Evolutionary conservation across 2,888 invertebrate species (phyloP).

Genomic region (Drosophila maculinotata): DNA sequence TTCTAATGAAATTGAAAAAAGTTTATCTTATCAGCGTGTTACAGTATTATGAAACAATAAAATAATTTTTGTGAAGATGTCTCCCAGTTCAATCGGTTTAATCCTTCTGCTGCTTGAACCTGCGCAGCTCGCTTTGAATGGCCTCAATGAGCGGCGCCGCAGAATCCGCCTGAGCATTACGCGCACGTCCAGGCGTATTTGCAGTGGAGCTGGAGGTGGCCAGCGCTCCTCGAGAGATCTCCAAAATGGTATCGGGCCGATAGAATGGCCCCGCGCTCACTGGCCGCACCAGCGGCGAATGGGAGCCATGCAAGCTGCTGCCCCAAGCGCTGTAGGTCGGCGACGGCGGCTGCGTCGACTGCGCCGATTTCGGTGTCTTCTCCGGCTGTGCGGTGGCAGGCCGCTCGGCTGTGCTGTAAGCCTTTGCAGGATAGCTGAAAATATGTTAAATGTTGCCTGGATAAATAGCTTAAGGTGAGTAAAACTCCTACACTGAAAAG

Average conservation of each 20-base stretch:
- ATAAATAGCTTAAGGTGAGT: not conserved
- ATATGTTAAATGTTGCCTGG: not conserved
- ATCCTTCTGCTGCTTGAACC: conserved; percentile 81
- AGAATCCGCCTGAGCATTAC: conserved; percentile 89
- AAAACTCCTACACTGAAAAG: too few relatives aligned
- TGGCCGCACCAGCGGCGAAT: conserved; percentile 87
- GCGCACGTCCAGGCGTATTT: conserved; percentile 47
- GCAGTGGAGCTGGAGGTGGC: conserved; percentile 40
- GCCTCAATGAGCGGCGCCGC: conserved; percentile 93
- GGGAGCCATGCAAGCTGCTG: conserved; percentile 86
- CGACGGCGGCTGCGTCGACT: conserved; percentile 84
- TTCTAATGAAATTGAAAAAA: conserved; percentile 53
- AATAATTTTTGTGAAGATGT: conserved; percentile 4
- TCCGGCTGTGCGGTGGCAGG: conserved; percentile 84
- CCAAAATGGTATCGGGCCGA: conserved; percentile 85
- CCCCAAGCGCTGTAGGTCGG: conserved; percentile 86
- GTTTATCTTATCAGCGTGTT: conserved; percentile 20
- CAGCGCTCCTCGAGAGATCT: conserved; percentile 25
- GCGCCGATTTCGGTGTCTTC: conserved; percentile 79
- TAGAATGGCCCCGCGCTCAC: conserved; percentile 89
- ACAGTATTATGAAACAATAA: conserved; percentile 20
- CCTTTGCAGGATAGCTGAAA: conserved; percentile 71
- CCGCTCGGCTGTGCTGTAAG: conserved; percentile 70
- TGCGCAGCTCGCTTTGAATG: conserved; percentile 90
- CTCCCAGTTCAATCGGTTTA: conserved; percentile 4